Conservation (phyloP, 1,140 invertebrate species). For the Muscidifurax raptorellus region DNA sequence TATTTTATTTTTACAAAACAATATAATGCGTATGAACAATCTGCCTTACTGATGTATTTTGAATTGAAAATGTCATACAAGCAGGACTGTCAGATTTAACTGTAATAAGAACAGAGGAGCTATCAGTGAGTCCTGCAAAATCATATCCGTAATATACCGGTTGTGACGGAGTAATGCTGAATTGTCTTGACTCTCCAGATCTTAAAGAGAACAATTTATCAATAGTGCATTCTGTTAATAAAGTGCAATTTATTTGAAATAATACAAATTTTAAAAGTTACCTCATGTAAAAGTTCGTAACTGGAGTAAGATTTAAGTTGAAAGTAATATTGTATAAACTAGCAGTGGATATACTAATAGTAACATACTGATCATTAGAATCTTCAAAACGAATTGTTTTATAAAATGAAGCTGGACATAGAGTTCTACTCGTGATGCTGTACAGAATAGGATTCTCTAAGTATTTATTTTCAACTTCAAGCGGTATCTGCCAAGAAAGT, state of each 20-base stretch:
- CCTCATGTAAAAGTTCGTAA: conserved; percentile 71
- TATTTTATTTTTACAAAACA: too few relatives aligned
- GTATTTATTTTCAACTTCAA: conserved; percentile 69
- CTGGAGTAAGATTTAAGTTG: conserved; percentile 65
- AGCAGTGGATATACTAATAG: conserved; percentile 75
- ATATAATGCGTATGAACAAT: conserved; percentile 2
- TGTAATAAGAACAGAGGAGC: conserved; percentile 74
- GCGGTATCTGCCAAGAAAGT: conserved; percentile 78
- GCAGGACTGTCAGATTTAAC: conserved; percentile 73
- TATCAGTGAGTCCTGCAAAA: conserved; percentile 67
- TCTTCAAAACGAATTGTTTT: conserved; percentile 53
- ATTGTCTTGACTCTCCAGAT: conserved; percentile 46
- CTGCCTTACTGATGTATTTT: conserved; percentile 75
- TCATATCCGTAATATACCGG: conserved; percentile 76
- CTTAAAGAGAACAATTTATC: conserved; percentile 36
- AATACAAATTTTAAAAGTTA: conserved; percentile 55
- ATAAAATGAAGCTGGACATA: conserved; percentile 75
- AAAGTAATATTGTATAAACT: conserved; percentile 68
- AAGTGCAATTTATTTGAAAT: not conserved
- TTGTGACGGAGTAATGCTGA: conserved; percentile 62
- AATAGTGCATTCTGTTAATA: not conserved
- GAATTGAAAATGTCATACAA: conserved; percentile 78
- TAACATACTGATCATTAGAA: conserved; percentile 71
- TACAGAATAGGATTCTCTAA: conserved; percentile 60
- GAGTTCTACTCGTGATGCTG: conserved; percentile 72